A percentile compares a stretch with the other conserved stretches of the same genome.
Evolutionary conservation across 2,113 vertebrate species (phyloP).

Genomic region (Cathartes aura): DNA sequence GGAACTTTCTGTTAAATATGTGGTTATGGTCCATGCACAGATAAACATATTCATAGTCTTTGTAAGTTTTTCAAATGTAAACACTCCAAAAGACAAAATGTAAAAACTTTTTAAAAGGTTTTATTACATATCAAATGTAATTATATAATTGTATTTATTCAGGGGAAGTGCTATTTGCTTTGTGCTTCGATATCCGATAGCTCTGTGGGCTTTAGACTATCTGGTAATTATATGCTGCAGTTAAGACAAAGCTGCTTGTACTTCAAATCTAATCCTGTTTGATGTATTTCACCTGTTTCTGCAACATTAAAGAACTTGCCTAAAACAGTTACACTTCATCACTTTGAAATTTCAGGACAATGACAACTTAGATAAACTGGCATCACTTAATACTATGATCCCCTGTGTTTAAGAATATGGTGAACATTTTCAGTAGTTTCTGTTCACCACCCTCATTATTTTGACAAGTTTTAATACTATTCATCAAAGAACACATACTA

Average conservation of each 20-base stretch:
- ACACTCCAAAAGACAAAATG: neutral
- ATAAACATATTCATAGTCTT: neutral
- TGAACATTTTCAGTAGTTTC: constrained; percentile 5
- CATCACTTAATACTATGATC: neutral
- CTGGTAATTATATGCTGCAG: constrained; percentile 57
- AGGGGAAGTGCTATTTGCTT: constrained; percentile 43
- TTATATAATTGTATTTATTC: constrained; percentile 59
- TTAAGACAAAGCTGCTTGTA: constrained; percentile 45
- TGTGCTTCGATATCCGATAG: constrained; percentile 25
- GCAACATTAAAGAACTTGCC: constrained; percentile 22
- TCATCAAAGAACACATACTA: constrained; percentile 9
- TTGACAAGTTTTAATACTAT: constrained; percentile 14
- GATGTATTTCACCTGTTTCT: constrained; percentile 38
- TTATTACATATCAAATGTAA: constrained; percentile 5
- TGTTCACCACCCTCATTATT: constrained; percentile 29
- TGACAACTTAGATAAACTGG: neutral
- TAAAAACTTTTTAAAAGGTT: neutral
- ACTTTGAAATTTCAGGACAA: constrained; percentile 31
- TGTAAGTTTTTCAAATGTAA: neutral
- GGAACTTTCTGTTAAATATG: neutral
- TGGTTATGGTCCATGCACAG: neutral
- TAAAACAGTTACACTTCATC: constrained; percentile 12
- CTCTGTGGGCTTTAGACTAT: constrained; percentile 35
- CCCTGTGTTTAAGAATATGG: neutral
- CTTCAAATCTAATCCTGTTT: constrained; percentile 52